phyloP scores from a whole-genome alignment of 2,797 vertebrate genomes.

The Arnoldichthys spilopterus region DNA sequence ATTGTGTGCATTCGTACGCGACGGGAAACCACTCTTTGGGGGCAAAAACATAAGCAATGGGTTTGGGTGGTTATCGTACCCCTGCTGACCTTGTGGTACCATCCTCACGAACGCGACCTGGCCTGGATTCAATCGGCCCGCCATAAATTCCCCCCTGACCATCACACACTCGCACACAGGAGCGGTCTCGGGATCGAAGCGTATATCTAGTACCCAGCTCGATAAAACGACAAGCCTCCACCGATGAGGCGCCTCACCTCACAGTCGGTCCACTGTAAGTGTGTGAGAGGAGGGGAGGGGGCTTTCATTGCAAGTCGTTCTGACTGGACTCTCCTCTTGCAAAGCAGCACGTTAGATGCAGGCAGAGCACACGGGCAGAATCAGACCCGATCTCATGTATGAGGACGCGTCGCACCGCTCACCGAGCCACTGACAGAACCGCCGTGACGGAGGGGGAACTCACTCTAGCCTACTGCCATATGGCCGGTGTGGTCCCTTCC shows the following conservation, averaged over 20 bases:
- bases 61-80: no score
- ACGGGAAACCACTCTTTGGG: neutral
- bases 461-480: slow-evolving; percentile 13
- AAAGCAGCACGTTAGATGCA: neutral
- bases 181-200: no score
- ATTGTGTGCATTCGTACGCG: neutral
- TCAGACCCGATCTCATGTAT: neutral
- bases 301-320: neutral
- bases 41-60: neutral
- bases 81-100: slow-evolving; percentile 40
- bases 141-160: slow-evolving; percentile 34
- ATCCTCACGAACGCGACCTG: slow-evolving; percentile 13
- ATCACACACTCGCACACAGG: slow-evolving; percentile 5
- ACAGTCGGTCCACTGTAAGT: no score
- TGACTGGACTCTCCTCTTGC: neutral
- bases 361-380: neutral
- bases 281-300: neutral
- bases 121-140: slow-evolving; percentile 46
- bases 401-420: neutral
- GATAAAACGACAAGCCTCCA: neutral
- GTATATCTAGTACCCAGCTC: neutral
- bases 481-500: neutral
- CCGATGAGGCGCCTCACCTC: no score
- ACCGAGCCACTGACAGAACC: slow-evolving; percentile 8
- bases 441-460: neutral